Evolutionary conservation across 2,888 invertebrate species (phyloP).

Genomic region (Pelosia muscerda): DNA sequence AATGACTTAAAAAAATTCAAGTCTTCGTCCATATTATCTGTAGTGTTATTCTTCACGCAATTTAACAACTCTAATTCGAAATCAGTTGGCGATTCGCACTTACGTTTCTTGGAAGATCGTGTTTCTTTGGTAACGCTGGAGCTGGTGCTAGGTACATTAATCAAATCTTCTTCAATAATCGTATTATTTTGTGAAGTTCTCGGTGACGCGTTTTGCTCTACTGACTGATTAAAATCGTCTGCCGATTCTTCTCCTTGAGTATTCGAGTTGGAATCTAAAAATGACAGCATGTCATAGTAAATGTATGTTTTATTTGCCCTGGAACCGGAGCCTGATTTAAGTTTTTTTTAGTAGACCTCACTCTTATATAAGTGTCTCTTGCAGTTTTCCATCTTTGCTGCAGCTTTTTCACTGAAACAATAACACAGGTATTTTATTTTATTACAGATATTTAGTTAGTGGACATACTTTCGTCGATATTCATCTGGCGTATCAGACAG

Average conservation of each 20-base stretch:
- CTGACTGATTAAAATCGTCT: no score
- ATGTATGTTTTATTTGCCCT: conserved; percentile 15
- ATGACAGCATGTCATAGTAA: no score
- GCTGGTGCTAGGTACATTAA: conserved; percentile 20
- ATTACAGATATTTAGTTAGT: conserved; percentile 44
- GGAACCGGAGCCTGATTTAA: conserved; percentile 43
- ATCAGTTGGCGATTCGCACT: conserved; percentile 40
- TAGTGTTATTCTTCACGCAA: conserved; percentile 42
- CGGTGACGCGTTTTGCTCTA: background rate
- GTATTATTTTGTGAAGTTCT: no score
- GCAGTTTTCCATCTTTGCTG: conserved; percentile 42
- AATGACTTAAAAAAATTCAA: conserved; percentile 47
- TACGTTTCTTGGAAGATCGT: conserved; percentile 23
- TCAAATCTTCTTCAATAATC: no score
- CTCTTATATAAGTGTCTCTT: conserved; percentile 15
- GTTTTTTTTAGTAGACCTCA: conserved; percentile 43
- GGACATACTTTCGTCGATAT: conserved; percentile 47
- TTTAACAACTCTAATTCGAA: conserved; percentile 45
- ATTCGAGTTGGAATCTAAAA: no score
- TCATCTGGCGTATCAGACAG: conserved; percentile 48
- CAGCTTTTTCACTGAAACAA: conserved; percentile 38
- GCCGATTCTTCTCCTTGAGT: no score
- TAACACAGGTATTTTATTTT: conserved; percentile 26
- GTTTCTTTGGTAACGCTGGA: background rate
- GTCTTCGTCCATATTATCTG: conserved; percentile 43